Conservation (phyloP, 1,140 invertebrate species). For the Heterodera carotae region DNA sequence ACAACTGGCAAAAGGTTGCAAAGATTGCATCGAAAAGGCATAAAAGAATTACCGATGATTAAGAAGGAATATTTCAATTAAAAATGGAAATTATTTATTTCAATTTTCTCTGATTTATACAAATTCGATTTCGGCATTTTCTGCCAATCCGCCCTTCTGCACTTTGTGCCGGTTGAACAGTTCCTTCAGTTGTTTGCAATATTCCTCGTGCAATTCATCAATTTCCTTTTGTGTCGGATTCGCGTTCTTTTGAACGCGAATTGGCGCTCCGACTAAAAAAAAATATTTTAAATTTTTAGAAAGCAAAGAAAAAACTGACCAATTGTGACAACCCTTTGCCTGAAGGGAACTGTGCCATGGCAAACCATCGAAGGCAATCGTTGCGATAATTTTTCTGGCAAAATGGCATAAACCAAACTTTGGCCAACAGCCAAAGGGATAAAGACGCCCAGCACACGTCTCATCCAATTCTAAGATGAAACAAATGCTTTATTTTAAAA, state of each 20-base stretch:
- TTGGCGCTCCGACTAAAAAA: conserved; percentile 34
- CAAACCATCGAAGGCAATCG: conserved; percentile 14
- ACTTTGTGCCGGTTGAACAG: conserved; percentile 33
- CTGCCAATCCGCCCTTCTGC: conserved; percentile 13
- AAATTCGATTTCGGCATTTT: conserved; percentile 17
- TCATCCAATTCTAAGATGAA: conserved; percentile 17
- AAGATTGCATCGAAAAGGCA: too few species aligned
- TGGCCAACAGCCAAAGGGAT: conserved; percentile 18
- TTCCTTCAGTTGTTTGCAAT: conserved; percentile 18
- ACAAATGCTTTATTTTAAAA: background rate
- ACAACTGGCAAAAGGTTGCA: background rate
- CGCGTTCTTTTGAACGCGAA: conserved; percentile 19
- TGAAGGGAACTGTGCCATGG: conserved; percentile 35
- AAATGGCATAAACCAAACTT: conserved; percentile 18
- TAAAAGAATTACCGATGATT: too few species aligned
- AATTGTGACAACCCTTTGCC: conserved; percentile 26
- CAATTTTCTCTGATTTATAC: background rate
- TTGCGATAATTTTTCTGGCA: conserved; percentile 14
- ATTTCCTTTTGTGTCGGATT: conserved; percentile 26
- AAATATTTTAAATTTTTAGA: conserved; percentile 1
- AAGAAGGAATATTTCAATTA: too few species aligned
- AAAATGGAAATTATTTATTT: too few species aligned
- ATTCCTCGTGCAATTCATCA: conserved; percentile 24
- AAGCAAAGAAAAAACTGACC: too few species aligned
- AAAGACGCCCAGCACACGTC: background rate